Evolutionary conservation across 2,888 invertebrate genomes (phyloP), one percentile per base, ranked within the genome.

Genomic region (Lycocerus yunnanus): DNA sequence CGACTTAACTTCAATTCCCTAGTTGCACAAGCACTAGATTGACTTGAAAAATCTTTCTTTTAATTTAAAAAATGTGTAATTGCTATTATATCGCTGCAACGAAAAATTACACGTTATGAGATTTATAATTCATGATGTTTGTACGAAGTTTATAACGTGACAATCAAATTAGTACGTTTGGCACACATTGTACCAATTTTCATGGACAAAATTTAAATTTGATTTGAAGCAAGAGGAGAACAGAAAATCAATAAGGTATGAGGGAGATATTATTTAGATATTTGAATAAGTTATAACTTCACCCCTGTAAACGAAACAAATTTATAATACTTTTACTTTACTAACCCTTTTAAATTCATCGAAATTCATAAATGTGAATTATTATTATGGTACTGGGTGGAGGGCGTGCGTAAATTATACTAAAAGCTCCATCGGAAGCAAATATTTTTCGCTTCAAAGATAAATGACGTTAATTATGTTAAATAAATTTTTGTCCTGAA

Each of bases 141-240:
- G 8, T 21, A 21, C 1, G 16, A 61, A 71, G 67, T 71, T 58
- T 67, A 18, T 16, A 63, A 24, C 20, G 61, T 27, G 16, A 15
- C 24, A 72, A 72, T 72, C 68, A 58, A 72, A 72, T 72, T 43
- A 21, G 24, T 27, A 63, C 68, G 43, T 43, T 20, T 68, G 24
- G 15, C 21, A 68, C 63, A 72, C 68, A 58, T 58, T 21, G 63
- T 15, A 65, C 63, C n/a, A 58, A 72, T 72, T 72, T 72, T 58
- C 68, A 16, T 16, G 65, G 69, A 69, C 65, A 20, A 65, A 69
- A 65, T 73, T 73, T 73, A 69, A 68, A 73, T 73, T 69, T 73
- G 43, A 72, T 72, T 68, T 72, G n/a, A 11, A 65, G 24, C 14
- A 61, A 63, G 61, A 43, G 67, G 61, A 66, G 59, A 67, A 67